A percentile compares a stretch with the other conserved stretches of the same genome.
Evolutionary conservation across 1,140 invertebrate species (phyloP).

Genomic region (Drosophila pandora): DNA sequence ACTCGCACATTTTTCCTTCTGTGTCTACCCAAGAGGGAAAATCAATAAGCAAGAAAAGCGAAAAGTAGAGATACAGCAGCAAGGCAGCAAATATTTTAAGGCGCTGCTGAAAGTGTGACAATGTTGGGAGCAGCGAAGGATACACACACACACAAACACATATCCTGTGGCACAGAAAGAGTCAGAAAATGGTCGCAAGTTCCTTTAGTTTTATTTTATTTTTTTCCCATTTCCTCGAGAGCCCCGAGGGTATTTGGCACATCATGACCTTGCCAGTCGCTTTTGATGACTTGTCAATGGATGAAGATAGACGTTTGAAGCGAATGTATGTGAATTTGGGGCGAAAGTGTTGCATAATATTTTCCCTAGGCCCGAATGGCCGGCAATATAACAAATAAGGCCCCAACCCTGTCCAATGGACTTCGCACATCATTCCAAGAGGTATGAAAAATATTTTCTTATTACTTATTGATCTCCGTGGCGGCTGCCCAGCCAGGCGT

Average conservation of each 20-base stretch:
- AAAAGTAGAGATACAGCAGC: constrained; percentile 39
- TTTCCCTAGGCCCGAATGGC: constrained; percentile 53
- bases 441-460: constrained; percentile 26
- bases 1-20: not conserved
- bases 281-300: constrained; percentile 77
- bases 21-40: constrained; percentile 36
- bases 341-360: constrained; percentile 78
- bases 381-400: constrained; percentile 51
- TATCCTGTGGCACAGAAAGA: constrained; percentile 7
- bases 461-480: constrained; percentile 22
- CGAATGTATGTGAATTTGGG: constrained; percentile 49
- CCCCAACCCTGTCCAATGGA: not conserved
- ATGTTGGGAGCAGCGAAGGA: constrained; percentile 41
- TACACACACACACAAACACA: constrained; percentile 40
- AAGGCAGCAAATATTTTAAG: constrained; percentile 50
- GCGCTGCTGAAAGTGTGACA: constrained; percentile 53
- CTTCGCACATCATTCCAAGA: constrained; percentile 45
- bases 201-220: constrained; percentile 46
- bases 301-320: constrained; percentile 6
- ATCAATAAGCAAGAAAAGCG: constrained; percentile 66
- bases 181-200: constrained; percentile 30
- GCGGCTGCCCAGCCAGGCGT: constrained; percentile 27
- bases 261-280: constrained; percentile 71
- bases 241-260: constrained; percentile 70
- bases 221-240: constrained; percentile 54